A percentile compares a stretch with the other conserved stretches of the same genome.
phyloP scores from a whole-genome alignment of 92 coral and sea anemone species.

The Epizoanthus stellaris region DNA sequence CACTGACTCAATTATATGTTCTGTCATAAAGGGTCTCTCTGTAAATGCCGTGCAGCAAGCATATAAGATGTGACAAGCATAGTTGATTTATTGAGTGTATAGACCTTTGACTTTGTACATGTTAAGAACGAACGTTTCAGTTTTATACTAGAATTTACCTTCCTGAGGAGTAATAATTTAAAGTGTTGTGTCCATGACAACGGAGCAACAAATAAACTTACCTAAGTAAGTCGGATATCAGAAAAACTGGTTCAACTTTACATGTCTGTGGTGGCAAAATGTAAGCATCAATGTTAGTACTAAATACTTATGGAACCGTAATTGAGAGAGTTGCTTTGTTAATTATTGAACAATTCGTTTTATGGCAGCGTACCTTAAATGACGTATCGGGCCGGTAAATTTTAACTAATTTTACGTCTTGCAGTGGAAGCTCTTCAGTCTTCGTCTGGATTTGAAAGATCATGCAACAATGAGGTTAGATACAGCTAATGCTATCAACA shows the following conservation, averaged over 20 bases:
- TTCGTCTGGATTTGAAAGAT: slow-evolving; percentile 22
- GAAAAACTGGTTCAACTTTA: slow-evolving; percentile 84
- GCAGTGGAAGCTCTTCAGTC: slow-evolving; percentile 33
- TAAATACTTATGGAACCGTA: not conserved
- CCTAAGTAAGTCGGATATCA: slow-evolving; percentile 81
- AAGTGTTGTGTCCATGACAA: not conserved
- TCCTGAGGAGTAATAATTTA: too few species aligned
- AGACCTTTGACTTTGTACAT: too few species aligned
- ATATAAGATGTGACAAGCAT: too few species aligned
- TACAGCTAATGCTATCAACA: not conserved
- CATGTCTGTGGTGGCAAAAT: slow-evolving; percentile 70
- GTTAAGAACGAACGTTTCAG: too few species aligned
- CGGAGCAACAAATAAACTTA: slow-evolving; percentile 34
- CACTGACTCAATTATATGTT: too few species aligned
- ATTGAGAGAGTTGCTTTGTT: not conserved
- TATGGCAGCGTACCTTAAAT: slow-evolving; percentile 68
- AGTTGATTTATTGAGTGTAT: too few species aligned
- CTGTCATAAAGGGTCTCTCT: too few species aligned
- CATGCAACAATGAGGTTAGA: not conserved
- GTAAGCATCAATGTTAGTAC: not conserved
- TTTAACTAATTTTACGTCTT: slow-evolving; percentile 75
- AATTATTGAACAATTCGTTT: not conserved
- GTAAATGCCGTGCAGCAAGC: too few species aligned
- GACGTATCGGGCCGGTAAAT: slow-evolving; percentile 85
- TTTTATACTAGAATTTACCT: too few species aligned